These are phyloP conservation scores for Tiaroga cobitis DNA, from an alignment of 2,797 vertebrate species.

Conservation along the genomic window DNA sequence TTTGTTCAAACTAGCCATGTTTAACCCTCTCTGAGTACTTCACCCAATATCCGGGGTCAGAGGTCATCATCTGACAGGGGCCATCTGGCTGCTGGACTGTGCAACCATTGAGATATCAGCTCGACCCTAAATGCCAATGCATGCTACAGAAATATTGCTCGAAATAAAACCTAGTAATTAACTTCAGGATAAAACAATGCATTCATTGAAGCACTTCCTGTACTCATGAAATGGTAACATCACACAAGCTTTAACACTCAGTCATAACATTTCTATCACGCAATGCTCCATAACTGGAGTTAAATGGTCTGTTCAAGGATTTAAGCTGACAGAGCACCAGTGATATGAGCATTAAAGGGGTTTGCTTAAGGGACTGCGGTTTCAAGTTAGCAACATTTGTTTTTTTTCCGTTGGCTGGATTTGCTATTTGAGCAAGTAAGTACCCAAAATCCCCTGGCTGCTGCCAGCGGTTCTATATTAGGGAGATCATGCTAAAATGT, in stretches of 20 bases:
- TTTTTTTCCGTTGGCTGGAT: slow-evolving; percentile 26
- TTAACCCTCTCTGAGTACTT: slow-evolving; percentile 3
- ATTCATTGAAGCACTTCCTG: slow-evolving; percentile 32
- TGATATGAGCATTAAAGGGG: background rate
- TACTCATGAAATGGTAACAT: background rate
- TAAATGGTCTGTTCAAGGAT: slow-evolving; percentile 25
- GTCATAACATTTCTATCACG: slow-evolving; percentile 6
- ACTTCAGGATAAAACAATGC: background rate
- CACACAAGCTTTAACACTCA: slow-evolving; percentile 1
- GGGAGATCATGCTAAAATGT: slow-evolving; percentile 14
- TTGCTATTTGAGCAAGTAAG: background rate
- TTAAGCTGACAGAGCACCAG: slow-evolving; percentile 9
- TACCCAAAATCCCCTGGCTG: slow-evolving; percentile 24
- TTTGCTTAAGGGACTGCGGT: slow-evolving; percentile 18
- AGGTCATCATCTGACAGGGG: background rate
- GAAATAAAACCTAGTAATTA: slow-evolving; percentile 14
- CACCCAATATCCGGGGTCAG: slow-evolving; percentile 8
- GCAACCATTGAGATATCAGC: slow-evolving; percentile 11
- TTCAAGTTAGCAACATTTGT: slow-evolving; percentile 17
- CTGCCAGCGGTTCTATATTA: background rate
- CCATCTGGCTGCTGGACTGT: background rate
- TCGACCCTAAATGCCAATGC: background rate
- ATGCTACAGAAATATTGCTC: background rate
- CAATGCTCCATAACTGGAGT: background rate
- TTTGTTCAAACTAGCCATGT: background rate